Percentiles rank a stretch among this genome's conserved stretches.
Conservation (phyloP, 2,113 vertebrate genomes). For the Mustelus asterias region DNA sequence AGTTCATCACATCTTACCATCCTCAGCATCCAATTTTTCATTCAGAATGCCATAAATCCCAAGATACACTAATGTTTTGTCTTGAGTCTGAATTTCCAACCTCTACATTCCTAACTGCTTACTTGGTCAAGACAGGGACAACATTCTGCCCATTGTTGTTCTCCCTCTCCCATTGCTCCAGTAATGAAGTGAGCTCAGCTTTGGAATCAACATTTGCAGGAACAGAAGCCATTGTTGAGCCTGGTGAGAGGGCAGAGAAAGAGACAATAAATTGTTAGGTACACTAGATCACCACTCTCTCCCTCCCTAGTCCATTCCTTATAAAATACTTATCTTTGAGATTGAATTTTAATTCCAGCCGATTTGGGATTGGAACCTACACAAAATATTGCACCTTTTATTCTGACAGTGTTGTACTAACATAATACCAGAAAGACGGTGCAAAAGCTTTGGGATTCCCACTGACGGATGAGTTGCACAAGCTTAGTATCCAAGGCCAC, state of each 20-base stretch:
- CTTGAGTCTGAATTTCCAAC: background rate
- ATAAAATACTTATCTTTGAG: background rate
- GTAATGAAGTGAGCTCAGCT: constrained; percentile 86
- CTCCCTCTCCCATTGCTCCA: constrained; percentile 97
- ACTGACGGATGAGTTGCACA: background rate
- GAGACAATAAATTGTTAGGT: background rate
- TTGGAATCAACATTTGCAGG: constrained; percentile 85
- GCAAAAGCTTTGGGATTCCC: background rate
- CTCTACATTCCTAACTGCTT: constrained; percentile 41
- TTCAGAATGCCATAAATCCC: background rate
- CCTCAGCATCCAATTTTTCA: background rate
- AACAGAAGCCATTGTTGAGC: constrained; percentile 74
- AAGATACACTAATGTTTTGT: background rate
- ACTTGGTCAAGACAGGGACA: constrained; percentile 89
- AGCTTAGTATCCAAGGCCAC: background rate
- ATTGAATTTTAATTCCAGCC: background rate
- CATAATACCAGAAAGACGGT: background rate
- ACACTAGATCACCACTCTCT: background rate
- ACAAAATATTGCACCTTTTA: background rate
- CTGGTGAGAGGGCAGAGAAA: constrained; percentile 47
- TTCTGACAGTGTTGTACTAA: background rate
- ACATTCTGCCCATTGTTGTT: constrained; percentile 84
- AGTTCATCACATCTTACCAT: background rate
- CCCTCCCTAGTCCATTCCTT: too few relatives aligned
- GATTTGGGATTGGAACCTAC: background rate